phyloP scores from a whole-genome alignment of 2,113 vertebrate species.

The Sinocyclocheilus anophthalmus region DNA sequence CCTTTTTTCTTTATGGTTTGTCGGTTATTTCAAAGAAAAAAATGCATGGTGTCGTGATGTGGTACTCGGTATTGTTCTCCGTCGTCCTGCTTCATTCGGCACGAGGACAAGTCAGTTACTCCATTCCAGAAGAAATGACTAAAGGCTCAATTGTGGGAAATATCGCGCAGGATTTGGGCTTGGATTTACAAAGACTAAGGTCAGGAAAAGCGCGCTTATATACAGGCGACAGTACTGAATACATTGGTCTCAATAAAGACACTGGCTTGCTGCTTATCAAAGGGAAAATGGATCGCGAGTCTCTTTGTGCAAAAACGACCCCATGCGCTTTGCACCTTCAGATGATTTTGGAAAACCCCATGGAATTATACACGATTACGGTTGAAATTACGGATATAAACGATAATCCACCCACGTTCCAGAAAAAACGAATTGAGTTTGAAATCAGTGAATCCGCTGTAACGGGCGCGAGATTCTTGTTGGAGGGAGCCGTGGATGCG shows the following conservation, averaged over 20 bases:
- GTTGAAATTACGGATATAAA: conserved; percentile 78
- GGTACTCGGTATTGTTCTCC: conserved; percentile 58
- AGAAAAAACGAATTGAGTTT: conserved; percentile 65
- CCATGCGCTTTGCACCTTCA: conserved; percentile 74
- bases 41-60: conserved; percentile 52
- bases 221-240: conserved; percentile 64
- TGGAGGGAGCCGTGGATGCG: conserved; percentile 72
- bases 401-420: conserved; percentile 75
- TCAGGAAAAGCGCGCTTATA: conserved; percentile 68
- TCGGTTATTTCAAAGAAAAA: neutral
- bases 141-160: conserved; percentile 76
- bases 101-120: conserved; percentile 67
- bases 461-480: conserved; percentile 69
- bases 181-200: conserved; percentile 64
- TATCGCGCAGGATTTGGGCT: conserved; percentile 71
- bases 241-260: conserved; percentile 67
- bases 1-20: neutral
- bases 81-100: conserved; percentile 39
- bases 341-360: conserved; percentile 76
- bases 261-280: conserved; percentile 69
- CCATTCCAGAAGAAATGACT: conserved; percentile 74
- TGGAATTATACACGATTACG: conserved; percentile 73
- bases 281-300: conserved; percentile 80
- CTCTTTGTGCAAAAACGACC: conserved; percentile 67
- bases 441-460: conserved; percentile 73